phyloP scores from a whole-genome alignment of 2,888 invertebrate species.

The Hydropsyche betteni region DNA sequence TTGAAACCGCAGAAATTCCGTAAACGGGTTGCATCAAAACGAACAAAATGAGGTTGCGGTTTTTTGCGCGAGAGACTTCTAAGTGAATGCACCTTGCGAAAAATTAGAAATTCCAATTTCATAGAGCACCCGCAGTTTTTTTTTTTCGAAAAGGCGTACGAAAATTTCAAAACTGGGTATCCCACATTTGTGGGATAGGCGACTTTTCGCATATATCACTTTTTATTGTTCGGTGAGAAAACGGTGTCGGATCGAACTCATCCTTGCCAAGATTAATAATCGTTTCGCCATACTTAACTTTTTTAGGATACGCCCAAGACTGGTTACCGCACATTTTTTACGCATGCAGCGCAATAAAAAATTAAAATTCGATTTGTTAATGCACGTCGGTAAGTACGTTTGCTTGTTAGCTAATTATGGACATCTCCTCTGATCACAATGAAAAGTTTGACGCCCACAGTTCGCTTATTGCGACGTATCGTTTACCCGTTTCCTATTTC shows the following conservation, averaged over 20 bases:
- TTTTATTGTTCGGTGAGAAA: no score
- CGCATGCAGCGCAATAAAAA: neutral
- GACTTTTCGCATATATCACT: no score
- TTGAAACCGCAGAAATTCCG: slow-evolving; percentile 41
- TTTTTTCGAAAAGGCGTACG: no score
- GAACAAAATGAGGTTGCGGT: slow-evolving; percentile 37
- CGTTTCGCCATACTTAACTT: slow-evolving; percentile 17
- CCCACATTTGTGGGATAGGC: no score
- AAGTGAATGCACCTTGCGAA: neutral
- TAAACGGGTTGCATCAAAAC: slow-evolving; percentile 33
- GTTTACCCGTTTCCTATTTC: slow-evolving; percentile 18
- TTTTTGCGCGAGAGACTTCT: neutral
- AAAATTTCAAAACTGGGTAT: no score
- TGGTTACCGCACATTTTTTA: no score
- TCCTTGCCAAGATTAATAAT: slow-evolving; percentile 22
- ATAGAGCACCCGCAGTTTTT: no score
- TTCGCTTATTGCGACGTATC: slow-evolving; percentile 15
- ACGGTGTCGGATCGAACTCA: neutral
- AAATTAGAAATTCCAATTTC: slow-evolving; percentile 3
- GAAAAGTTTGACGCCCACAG: slow-evolving; percentile 18
- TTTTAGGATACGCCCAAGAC: no score
- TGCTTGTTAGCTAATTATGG: slow-evolving; percentile 30
- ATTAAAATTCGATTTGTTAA: slow-evolving; percentile 17
- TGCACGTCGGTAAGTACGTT: slow-evolving; percentile 23
- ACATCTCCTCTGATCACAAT: slow-evolving; percentile 23